Evolutionary conservation across 2,113 vertebrate genomes (phyloP), one percentile per base, ranked within the genome.

Genomic region (Cyrtonyx montezumae): DNA sequence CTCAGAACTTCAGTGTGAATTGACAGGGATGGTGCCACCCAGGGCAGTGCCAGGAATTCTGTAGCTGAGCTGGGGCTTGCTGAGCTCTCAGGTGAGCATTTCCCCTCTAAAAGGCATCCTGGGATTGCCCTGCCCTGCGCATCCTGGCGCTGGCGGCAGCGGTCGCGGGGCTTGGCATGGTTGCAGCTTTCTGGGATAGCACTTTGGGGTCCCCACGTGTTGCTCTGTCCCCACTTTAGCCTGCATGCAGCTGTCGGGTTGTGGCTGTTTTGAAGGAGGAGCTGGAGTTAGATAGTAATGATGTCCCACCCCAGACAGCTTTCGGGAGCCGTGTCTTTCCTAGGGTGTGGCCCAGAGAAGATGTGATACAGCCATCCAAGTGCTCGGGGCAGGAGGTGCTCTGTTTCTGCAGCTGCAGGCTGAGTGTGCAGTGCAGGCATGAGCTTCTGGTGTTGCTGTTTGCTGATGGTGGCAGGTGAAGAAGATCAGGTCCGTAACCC

Each of bases 1-100:
- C 93, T 94, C 93, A 77, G 93, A 92, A 95, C 65, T 93, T 81
- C 93, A 95, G 94, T 95, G 93, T 97, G 95, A 97, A 94, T 80
- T 26, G 66, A 61, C 79, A 30, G 88, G 20, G 36, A 11, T 2
- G 81, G 95, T 86, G 34, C 74, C 40, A 85, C 67, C 4, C 40
- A 84, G 68, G 68, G 22, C 17, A 3, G 40, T 3, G 30, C 22
- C 19, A 7, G 81, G 49, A 67, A 62, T 36, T 42, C 82, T 30
- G 10, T 46, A 87, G 79, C 83, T 65, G 21, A 1, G 1, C 43
- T 1, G 4, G 45, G 88, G 89, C 79, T 84, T 6, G 6, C 36
- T 20, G 45, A 70, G 80, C 86, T 53, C n/a, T 70, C 68, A 40
- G 69, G 20, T 70, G 56, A 36, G 20, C 4, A 0, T 37, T 90